Evolutionary conservation across 2,797 vertebrate species (phyloP), one percentile per base, ranked within the genome.

Genomic region (Gobionotothen gibberifrons): DNA sequence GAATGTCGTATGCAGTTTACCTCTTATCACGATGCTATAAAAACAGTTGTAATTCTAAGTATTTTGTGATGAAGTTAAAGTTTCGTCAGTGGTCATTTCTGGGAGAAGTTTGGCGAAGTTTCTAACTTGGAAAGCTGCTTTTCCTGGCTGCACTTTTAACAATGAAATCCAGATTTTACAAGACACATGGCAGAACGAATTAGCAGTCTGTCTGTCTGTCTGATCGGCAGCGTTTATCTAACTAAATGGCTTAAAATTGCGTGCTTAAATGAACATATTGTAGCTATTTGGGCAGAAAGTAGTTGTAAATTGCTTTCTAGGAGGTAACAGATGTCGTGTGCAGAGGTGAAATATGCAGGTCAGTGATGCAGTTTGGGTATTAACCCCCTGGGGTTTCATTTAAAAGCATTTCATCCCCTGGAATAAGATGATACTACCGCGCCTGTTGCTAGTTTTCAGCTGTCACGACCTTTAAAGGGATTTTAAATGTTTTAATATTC

Each of bases 241-340:
- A 21, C 26, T 9, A 15, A 52, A 58, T 14, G 46, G 10, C 8
- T 26, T 12, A 3, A 16, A 60, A 19, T 5, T 9, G 39, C 29
- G 46, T 57, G 81, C 19, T 48, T 78, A 29, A 53, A 44, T 9
- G 52, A 5, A 61, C 87, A 87, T 21, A 1, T 9, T 79, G 81
- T 13, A 80, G 64, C 63, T 63, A 81, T 85, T 82, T 82, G 72
- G 48, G 6, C 15, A 19, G 63, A 60, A 14, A 19, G 56, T 3
- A 43, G 67, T 39, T 48, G 53, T n/a, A 22, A 22, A 17, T 47
- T 21, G 39, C 13, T 17, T 70, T 40, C 10, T 36, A 83, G 77
- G 43, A 6, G 70, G 68, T 61, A 85, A n/a, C 84, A 88, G 82
- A 87, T 87, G 87, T 80, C 66, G 56, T 22, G 69, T 9, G 47